These are phyloP conservation scores for Moxostoma hubbsi DNA, from an alignment of 2,797 vertebrate species.

Conservation along the genomic window DNA sequence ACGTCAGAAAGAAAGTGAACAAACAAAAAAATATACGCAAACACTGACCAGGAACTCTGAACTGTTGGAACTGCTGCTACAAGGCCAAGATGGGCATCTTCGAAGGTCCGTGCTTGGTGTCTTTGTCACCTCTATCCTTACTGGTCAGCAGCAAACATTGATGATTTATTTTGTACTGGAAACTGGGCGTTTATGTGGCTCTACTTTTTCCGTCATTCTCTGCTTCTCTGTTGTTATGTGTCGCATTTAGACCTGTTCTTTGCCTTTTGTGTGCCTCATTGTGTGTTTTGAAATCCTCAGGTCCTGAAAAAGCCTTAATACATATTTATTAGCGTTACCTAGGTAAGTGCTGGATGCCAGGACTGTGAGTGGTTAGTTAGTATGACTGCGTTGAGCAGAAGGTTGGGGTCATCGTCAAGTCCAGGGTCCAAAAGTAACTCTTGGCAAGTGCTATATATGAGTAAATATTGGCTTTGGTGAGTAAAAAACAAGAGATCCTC, in stretches of 20 bases:
- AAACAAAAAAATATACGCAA: background rate
- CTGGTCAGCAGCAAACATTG: constrained; percentile 29
- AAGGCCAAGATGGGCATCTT: constrained; percentile 26
- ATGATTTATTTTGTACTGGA: background rate
- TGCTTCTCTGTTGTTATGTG: constrained; percentile 63
- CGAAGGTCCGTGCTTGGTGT: background rate
- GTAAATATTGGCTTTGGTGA: no score
- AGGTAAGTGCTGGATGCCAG: constrained; percentile 60
- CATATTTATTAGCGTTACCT: constrained; percentile 67
- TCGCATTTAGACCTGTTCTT: constrained; percentile 71
- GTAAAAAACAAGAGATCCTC: no score
- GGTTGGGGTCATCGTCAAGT: constrained; percentile 33
- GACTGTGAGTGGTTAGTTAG: constrained; percentile 49
- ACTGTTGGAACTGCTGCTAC: constrained; percentile 9
- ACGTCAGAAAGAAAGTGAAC: constrained; percentile 3
- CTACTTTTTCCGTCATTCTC: constrained; percentile 50
- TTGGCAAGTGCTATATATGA: no score
- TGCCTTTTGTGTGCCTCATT: constrained; percentile 86
- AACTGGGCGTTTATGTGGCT: constrained; percentile 36
- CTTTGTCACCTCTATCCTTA: background rate
- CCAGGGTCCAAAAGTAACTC: no score
- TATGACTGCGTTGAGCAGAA: constrained; percentile 21
- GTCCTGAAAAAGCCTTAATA: constrained; percentile 85
- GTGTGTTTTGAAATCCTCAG: constrained; percentile 84
- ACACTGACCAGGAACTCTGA: constrained; percentile 11